phyloP scores from a whole-genome alignment of 2,888 invertebrate species.

The Allacma fusca region DNA sequence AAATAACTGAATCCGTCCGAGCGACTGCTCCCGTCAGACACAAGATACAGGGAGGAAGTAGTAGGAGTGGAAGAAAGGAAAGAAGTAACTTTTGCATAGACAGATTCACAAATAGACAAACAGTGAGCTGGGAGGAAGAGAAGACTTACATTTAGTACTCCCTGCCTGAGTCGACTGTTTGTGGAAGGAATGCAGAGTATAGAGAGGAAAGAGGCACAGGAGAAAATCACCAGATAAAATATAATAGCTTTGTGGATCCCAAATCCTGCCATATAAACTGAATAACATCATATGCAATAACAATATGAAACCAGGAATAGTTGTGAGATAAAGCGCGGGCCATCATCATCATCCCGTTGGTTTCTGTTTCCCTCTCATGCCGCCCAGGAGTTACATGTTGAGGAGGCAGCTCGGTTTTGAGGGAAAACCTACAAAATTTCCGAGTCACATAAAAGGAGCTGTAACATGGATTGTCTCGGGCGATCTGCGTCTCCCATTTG shows the following conservation, averaged over 20 bases:
- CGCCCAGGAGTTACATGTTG: constrained; percentile 11
- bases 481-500: constrained; percentile 52
- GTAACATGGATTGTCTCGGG: constrained; percentile 49
- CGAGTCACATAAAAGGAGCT: constrained; percentile 50
- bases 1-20: constrained; percentile 28
- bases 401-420: neutral
- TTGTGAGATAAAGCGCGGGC: constrained; percentile 52
- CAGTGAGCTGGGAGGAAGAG: neutral
- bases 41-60: neutral
- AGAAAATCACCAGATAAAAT: constrained; percentile 57
- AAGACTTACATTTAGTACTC: neutral
- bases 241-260: constrained; percentile 50
- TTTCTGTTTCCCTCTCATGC: constrained; percentile 18
- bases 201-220: constrained; percentile 46
- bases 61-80: neutral
- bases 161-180: neutral
- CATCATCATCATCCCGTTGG: constrained; percentile 45
- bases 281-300: constrained; percentile 60
- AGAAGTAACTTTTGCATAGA: constrained; percentile 6
- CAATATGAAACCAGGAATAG: constrained; percentile 55
- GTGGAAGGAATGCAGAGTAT: neutral
- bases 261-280: constrained; percentile 56
- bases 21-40: constrained; percentile 22
- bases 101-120: constrained; percentile 18
- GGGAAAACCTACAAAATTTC: constrained; percentile 56